Evolutionary conservation across 2,888 invertebrate genomes (phyloP), one percentile per base, ranked within the genome.

Genomic region (Drosophila cyrtoloma): DNA sequence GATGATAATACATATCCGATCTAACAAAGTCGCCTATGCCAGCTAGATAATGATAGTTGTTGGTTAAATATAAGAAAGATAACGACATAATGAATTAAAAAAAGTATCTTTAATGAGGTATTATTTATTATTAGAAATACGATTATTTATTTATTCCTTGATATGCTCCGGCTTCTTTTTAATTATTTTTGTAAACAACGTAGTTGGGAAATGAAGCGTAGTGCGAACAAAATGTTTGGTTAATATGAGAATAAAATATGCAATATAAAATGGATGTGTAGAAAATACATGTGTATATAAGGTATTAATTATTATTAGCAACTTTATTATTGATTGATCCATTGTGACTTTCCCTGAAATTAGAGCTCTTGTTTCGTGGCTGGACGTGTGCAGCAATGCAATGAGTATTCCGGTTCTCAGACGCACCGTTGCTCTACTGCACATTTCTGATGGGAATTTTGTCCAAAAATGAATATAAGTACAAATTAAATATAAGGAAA

Each of bases 61-160:
- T 35, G 14, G 0, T 35, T 33, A 12, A 12, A 28, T 28, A 28
- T 28, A 30, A 10, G 33, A 33, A 33, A 33, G 3, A 33, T 33
- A 33, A 10, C 10, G 10, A 32, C 33, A 12, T 33, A 33, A 33
- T 33, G 12, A 33, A 33, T 12, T 16, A 16, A 35, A 35, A 1
- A 14, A 1, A 5, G 7, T 9, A 19, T 39, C 9, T 39, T 19
- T 19, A 39, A 19, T 42, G 5, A 42, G 10, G 3, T 10, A 39
- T n/a, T 42, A 10, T 42, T 9, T n/a, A n/a, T 42, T 42, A 9
- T n/a, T 9, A 10, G 0, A 10, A 3, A 10, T 19, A 19, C 9
- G 2, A 9, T 69, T 78, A 78, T 73, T 79, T 65, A 75, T 79
- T 81, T 71, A 77, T 79, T 88, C 77, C 79, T 81, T 88, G 75